These are phyloP conservation scores for Macrocentrus cingulum DNA, from an alignment of 1,140 invertebrate species.

Conservation along the genomic window DNA sequence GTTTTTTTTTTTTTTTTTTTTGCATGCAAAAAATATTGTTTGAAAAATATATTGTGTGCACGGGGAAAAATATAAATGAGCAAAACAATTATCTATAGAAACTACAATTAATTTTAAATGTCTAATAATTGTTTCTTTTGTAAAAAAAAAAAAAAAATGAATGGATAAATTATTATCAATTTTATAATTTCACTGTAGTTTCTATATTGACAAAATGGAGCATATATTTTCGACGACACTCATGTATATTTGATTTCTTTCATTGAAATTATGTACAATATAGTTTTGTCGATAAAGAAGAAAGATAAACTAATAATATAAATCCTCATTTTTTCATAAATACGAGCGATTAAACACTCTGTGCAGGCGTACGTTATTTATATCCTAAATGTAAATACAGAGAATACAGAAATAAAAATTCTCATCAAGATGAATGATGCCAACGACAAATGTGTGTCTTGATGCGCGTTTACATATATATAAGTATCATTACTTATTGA, in stretches of 20 bases:
- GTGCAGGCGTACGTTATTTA: constrained; percentile 28
- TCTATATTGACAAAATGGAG: constrained; percentile 37
- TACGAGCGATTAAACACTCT: constrained; percentile 28
- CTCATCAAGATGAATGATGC: neutral
- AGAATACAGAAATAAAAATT: constrained; percentile 19
- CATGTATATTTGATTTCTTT: constrained; percentile 30
- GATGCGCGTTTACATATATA: neutral
- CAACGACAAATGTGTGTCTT: constrained; percentile 6
- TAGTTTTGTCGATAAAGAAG: constrained; percentile 13
- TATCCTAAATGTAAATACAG: constrained; percentile 23
- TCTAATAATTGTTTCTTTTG: neutral
- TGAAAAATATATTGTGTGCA: constrained; percentile 22
- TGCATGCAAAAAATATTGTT: too few species aligned
- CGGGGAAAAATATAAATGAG: constrained; percentile 50
- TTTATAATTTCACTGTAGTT: constrained; percentile 51
- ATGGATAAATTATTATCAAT: too few species aligned
- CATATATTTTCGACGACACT: constrained; percentile 41
- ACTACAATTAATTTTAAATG: constrained; percentile 45
- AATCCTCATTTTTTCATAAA: constrained; percentile 32
- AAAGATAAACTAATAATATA: constrained; percentile 18
- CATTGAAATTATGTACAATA: constrained; percentile 32
- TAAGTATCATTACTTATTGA: constrained; percentile 13
- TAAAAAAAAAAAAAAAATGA: neutral
- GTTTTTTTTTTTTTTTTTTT: too few species aligned
- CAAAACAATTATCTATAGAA: constrained; percentile 48